Percentiles rank a stretch among this genome's conserved stretches.
These are phyloP conservation scores for Drosophila malerkotliana DNA, from an alignment of 1,140 invertebrate species.

Conservation along the genomic window DNA sequence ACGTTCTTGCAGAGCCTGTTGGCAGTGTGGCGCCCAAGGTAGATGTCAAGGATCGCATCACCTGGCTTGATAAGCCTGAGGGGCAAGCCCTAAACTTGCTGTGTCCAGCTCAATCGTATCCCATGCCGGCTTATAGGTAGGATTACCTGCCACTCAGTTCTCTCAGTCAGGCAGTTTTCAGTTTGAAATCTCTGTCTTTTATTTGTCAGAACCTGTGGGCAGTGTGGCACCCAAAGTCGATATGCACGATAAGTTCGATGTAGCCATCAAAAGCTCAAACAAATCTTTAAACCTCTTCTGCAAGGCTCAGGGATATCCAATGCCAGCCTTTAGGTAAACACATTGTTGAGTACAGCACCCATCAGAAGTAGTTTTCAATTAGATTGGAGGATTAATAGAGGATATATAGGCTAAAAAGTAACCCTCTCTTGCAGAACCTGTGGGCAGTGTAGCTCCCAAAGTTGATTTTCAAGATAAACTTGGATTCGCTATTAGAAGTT, in stretches of 20 bases:
- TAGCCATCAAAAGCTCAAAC: slow-evolving; percentile 47
- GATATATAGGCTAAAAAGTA: neutral
- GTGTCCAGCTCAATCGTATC: slow-evolving; percentile 89
- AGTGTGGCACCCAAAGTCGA: slow-evolving; percentile 88
- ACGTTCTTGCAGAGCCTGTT: slow-evolving; percentile 74
- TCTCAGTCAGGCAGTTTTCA: slow-evolving; percentile 54
- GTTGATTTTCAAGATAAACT: slow-evolving; percentile 84
- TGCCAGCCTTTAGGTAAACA: slow-evolving; percentile 87
- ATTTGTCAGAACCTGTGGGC: slow-evolving; percentile 87
- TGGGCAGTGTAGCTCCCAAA: slow-evolving; percentile 88
- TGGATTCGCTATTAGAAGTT: slow-evolving; percentile 38
- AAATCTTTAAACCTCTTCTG: slow-evolving; percentile 84
- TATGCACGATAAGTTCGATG: slow-evolving; percentile 81
- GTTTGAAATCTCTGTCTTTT: neutral
- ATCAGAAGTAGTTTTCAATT: neutral
- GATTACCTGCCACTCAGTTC: slow-evolving; percentile 71
- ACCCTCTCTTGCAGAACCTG: slow-evolving; percentile 85
- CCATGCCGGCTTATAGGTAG: slow-evolving; percentile 88
- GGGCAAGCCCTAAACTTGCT: slow-evolving; percentile 50
- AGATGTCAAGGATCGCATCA: slow-evolving; percentile 86
- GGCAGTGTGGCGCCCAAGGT: slow-evolving; percentile 89
- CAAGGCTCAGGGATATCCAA: slow-evolving; percentile 88
- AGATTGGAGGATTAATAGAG: neutral
- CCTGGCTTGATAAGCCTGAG: slow-evolving; percentile 85
- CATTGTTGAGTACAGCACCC: slow-evolving; percentile 12